Percentiles rank a stretch among this genome's conserved stretches.
phyloP scores from a whole-genome alignment of 2,113 vertebrate genomes.

The Dunckerocampus dactyliophorus region DNA sequence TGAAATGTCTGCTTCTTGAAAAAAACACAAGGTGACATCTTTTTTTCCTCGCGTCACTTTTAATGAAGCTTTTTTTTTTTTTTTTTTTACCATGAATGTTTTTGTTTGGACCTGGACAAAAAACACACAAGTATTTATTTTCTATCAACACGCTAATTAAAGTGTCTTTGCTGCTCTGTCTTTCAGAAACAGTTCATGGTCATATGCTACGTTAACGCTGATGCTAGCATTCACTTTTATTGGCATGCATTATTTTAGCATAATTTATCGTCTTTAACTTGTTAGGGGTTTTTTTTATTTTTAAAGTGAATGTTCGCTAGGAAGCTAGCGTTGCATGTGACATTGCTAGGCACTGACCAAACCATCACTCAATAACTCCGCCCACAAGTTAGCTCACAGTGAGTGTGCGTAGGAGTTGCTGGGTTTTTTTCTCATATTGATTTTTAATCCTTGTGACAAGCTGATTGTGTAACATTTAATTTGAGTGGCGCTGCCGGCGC shows the following conservation, averaged over 20 bases:
- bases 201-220: too few species aligned
- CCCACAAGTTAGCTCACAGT: neutral
- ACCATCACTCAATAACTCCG: neutral
- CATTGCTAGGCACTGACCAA: neutral
- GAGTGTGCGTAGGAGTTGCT: neutral
- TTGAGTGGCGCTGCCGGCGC: neutral
- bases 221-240: too few species aligned
- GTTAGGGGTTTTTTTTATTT: neutral
- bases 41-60: too few species aligned
- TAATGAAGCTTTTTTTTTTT: too few species aligned
- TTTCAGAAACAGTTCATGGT: too few species aligned
- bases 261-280: neutral
- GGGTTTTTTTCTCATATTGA: too few species aligned
- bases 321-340: neutral
- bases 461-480: slow-evolving; percentile 1
- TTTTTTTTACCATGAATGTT: too few species aligned
- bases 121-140: too few species aligned
- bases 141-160: too few species aligned
- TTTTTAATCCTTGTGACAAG: neutral
- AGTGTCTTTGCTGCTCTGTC: too few species aligned
- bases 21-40: too few species aligned
- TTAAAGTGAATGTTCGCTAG: neutral
- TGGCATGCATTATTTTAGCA: neutral
- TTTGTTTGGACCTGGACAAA: too few species aligned
- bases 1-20: neutral